Base-by-base conservation (phyloP, 2,113 vertebrate species). In the Pimephales promelas region DNA sequence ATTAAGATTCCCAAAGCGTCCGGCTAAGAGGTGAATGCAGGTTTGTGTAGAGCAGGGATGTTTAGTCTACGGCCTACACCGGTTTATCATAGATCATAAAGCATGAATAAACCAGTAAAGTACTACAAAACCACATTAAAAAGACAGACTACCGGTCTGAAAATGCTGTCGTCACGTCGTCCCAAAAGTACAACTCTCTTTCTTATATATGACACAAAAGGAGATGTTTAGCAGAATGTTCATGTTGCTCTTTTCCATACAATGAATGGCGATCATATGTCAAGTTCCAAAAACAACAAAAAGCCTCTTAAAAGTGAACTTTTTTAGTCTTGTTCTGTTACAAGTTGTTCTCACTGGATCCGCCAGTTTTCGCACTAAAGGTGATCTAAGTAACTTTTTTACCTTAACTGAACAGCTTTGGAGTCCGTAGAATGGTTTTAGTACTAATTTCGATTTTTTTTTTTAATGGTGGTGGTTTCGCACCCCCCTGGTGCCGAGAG, bases 61-160 rank as follows among this genome's bases (percentile, higher is more conserved):
- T 74, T 74, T 74, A 72, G 56, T 83, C 70, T 83, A 31, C 68
- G 26, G 26, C 59, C 70, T 62, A 10, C 70, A 34, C 70, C 18
- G 45, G 56, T 43, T 49, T 40, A 74, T 61, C 36, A 74, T 34
- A 74, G 31, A 81, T 81, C 79, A 81, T 71, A 71, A 22, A 26
- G 28, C n/a, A 61, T 31, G 43, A 73, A 73, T 72, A 72, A 82
- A 72, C 45, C 20, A 64, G 11, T 47, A 4, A 81, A 74, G 24
- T 9, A 10, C 43, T 26, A 74, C 59, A 31, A 82, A 73, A 61
- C 40, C 3, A 47, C 49, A 22, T n/a, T 5, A 56, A 70, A 52
- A 52, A 74, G 72, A 34, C 70, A 61, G 5, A 74, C 36, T 73
- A 57, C 24, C 43, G 13, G 31, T 61, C 57, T 47, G 45, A 52